phyloP scores from a whole-genome alignment of 35 echinoderm and acorn worm genomes.

The Lytechinus variegatus region DNA sequence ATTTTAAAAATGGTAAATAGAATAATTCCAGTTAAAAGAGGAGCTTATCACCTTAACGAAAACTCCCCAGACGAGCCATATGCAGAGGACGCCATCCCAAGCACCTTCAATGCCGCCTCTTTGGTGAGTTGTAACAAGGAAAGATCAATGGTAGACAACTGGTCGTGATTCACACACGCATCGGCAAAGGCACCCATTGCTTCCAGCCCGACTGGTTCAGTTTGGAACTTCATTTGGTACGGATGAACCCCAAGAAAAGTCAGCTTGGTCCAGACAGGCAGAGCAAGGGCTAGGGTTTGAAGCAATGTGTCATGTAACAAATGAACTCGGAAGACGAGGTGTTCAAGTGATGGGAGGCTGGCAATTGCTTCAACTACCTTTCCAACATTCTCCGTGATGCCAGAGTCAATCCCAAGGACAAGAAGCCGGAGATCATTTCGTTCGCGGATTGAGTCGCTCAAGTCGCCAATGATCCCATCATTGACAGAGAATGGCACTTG shows the following conservation, averaged over 20 bases:
- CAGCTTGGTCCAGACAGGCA: constrained; percentile 24
- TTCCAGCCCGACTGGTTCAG: background rate
- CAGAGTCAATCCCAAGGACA: background rate
- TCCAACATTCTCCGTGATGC: background rate
- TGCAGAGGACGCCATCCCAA: background rate
- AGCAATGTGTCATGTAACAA: background rate
- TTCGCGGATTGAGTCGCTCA: background rate
- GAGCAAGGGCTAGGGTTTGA: background rate
- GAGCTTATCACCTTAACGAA: background rate
- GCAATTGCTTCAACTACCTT: background rate
- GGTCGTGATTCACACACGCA: background rate
- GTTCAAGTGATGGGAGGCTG: background rate
- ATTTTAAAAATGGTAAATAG: no score
- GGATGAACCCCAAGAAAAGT: background rate
- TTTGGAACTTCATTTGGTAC: background rate
- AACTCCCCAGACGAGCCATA: background rate
- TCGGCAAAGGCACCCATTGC: background rate
- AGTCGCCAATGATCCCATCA: background rate
- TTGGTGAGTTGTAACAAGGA: constrained; percentile 28
- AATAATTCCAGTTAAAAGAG: no score
- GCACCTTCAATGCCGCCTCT: background rate
- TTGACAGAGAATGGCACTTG: constrained; percentile 32
- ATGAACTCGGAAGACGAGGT: background rate
- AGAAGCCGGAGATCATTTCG: background rate
- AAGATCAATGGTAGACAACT: background rate